Base-by-base conservation (phyloP, 1,140 invertebrate genomes). In the Ladona fulva region DNA sequence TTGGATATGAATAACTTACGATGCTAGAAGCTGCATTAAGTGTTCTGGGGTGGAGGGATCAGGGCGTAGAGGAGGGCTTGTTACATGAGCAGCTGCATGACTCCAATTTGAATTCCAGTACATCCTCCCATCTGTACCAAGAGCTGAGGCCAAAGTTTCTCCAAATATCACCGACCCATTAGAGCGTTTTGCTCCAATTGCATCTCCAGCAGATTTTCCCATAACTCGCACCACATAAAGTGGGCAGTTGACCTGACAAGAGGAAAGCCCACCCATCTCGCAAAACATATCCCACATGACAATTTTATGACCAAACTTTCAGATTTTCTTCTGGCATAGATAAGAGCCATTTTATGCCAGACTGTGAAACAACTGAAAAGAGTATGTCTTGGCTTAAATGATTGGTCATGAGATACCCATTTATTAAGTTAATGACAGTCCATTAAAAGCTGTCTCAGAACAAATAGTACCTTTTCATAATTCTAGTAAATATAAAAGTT, bases 1-100 rank as follows among this genome's bases (percentile, higher is more conserved):
- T 37, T 37, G 3, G 8, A 37, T 37, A 8, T 37, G 1, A 37
- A 76, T 52, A 85, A 89, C 92, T 92, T 89, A 97, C 95, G 92
- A 90, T 81, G 94, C 92, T 80, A 98, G 87, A 5, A 94, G 89
- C 85, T 95, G 91, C 86, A 95, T 91, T 83, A 97, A 88, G 83
- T 92, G 91, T 78, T 88, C 88, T 37, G 95, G 94, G 76, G 96
- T 98, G 74, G 87, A 87, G 19, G 91, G 86, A 83, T 95, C 93
- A 80, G 92, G 90, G 82, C 94, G 88, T 74, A 97, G 88, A 73
- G 95, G 95, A 78, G 95, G 95, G 81, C 89, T 90, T 83, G 93
- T 91, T 73, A 95, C 87, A 79, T 90, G 88, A 74, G 84, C 88
- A 14, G 89, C 89, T 80, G 86, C 86, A 85, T 89, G 88, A 84